Evolutionary conservation across 2,888 invertebrate species (phyloP).

Genomic region (Geophilus truncorum): DNA sequence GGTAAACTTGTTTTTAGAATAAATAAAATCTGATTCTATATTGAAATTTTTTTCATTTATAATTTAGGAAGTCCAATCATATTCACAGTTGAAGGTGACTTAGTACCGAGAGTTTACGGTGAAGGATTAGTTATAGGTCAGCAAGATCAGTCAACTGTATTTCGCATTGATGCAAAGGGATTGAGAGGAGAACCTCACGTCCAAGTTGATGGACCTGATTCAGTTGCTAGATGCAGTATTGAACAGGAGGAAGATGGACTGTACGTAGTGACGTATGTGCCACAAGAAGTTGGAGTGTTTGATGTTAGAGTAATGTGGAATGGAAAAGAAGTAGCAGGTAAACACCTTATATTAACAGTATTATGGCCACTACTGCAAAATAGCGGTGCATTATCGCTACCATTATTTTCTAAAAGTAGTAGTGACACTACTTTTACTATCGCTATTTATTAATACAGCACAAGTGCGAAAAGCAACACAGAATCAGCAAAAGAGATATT

Average conservation of each 20-base stretch:
- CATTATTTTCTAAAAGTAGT: too few relatives aligned
- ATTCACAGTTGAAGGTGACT: slow-evolving; percentile 57
- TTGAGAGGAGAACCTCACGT: slow-evolving; percentile 53
- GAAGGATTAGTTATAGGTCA: slow-evolving; percentile 56
- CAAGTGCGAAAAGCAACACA: too few relatives aligned
- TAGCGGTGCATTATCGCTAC: too few relatives aligned
- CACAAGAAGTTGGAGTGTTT: slow-evolving; percentile 85
- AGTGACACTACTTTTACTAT: too few relatives aligned
- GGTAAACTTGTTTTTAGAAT: too few relatives aligned
- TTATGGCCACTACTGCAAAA: too few relatives aligned
- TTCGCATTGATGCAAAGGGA: slow-evolving; percentile 54
- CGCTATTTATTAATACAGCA: too few relatives aligned
- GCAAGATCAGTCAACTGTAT: slow-evolving; percentile 53
- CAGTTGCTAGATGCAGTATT: slow-evolving; percentile 55
- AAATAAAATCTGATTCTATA: too few relatives aligned
- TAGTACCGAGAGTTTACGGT: slow-evolving; percentile 58
- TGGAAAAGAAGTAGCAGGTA: slow-evolving; percentile 53
- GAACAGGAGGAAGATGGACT: slow-evolving; percentile 58
- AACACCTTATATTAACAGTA: too few relatives aligned
- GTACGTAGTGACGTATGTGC: slow-evolving; percentile 84
- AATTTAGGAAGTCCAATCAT: slow-evolving; percentile 55
- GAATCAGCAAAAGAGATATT: too few relatives aligned
- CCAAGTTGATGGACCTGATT: slow-evolving; percentile 57
- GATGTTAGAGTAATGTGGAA: slow-evolving; percentile 74
- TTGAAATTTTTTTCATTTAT: too few relatives aligned